These are phyloP conservation scores for Mohoua ochrocephala DNA, from an alignment of 2,113 vertebrate species.

Conservation along the genomic window DNA sequence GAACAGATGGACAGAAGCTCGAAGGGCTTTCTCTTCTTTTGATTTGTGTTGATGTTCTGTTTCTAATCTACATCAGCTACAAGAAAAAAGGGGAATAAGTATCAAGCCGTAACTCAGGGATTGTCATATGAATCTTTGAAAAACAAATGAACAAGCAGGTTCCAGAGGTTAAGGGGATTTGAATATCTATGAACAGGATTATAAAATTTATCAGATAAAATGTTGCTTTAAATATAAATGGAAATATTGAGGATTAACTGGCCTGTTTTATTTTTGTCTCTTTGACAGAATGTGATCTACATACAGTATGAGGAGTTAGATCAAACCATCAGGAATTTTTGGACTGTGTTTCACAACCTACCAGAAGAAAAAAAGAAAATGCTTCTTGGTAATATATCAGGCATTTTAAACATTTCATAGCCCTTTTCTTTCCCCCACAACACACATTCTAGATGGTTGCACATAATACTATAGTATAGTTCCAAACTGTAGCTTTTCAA, in stretches of 20 bases:
- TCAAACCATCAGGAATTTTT: slow-evolving; percentile 65
- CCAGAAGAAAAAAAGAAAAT: slow-evolving; percentile 63
- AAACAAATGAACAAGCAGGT: background rate
- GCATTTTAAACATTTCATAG: background rate
- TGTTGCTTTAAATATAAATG: slow-evolving; percentile 1
- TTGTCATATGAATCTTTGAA: background rate
- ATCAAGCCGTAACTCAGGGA: background rate
- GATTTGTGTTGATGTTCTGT: background rate
- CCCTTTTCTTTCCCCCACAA: background rate
- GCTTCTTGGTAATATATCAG: slow-evolving; percentile 63
- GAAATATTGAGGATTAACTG: background rate
- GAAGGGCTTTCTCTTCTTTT: background rate
- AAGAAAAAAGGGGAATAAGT: background rate
- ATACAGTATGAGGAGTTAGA: background rate
- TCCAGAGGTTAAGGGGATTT: background rate
- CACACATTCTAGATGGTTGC: background rate
- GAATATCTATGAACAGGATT: background rate
- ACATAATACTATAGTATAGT: background rate
- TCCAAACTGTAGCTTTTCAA: background rate
- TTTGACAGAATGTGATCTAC: slow-evolving; percentile 39
- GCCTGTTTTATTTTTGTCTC: slow-evolving; percentile 5
- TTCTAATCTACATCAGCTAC: background rate
- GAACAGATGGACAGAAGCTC: background rate
- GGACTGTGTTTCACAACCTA: slow-evolving; percentile 63
- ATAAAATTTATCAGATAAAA: background rate